phyloP scores from a whole-genome alignment of 2,888 invertebrate species.

The Sarcophaga carnaria region DNA sequence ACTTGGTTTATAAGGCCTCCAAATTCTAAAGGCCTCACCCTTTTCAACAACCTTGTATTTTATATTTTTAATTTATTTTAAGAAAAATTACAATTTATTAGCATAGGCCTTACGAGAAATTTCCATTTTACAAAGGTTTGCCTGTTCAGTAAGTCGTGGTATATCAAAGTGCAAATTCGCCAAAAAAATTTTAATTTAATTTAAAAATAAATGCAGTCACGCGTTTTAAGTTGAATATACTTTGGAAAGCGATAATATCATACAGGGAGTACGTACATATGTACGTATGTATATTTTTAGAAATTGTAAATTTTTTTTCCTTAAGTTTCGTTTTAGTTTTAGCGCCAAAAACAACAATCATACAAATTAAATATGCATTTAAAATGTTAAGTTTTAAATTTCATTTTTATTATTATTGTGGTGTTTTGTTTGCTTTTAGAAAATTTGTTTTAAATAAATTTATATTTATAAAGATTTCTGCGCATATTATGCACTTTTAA shows the following conservation, averaged over 20 bases:
- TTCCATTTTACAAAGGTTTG: neutral
- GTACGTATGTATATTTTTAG: constrained; percentile 27
- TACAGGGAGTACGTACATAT: neutral
- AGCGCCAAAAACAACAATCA: neutral
- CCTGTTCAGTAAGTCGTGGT: constrained; percentile 13
- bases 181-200: neutral
- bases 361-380: neutral
- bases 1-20: too few species aligned
- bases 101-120: neutral
- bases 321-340: constrained; percentile 8
- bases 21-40: too few species aligned
- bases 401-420: neutral
- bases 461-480: neutral
- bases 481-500: constrained; percentile 25
- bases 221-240: constrained; percentile 47
- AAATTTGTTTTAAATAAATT: neutral
- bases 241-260: constrained; percentile 7
- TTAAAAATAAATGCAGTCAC: constrained; percentile 45
- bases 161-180: constrained; percentile 43
- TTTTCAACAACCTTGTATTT: too few species aligned
- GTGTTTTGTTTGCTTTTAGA: neutral
- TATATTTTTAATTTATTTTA: too few species aligned
- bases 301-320: constrained; percentile 15
- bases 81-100: too few species aligned
- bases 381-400: constrained; percentile 12